Evolutionary conservation across 2,113 vertebrate genomes (phyloP).

Genomic region (Charina bottae): DNA sequence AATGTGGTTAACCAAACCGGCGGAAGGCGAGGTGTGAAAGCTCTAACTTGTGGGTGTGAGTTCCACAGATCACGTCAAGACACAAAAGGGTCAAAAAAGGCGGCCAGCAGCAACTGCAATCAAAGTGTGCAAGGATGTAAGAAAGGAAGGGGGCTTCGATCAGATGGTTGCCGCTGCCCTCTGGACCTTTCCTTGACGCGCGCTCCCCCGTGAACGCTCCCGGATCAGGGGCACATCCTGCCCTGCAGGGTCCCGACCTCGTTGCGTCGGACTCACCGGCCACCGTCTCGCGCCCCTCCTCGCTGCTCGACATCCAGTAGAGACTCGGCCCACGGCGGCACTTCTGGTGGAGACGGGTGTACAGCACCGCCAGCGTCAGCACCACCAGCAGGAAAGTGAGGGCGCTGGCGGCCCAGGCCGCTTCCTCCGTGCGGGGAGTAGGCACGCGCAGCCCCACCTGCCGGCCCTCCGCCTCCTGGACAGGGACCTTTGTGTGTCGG

Average conservation of each 20-base stretch:
- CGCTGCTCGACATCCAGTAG: constrained; percentile 79
- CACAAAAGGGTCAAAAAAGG: too few relatives aligned
- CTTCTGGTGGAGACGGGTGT: constrained; percentile 79
- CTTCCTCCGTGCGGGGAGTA: constrained; percentile 81
- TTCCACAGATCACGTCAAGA: too few relatives aligned
- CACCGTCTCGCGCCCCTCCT: constrained; percentile 66
- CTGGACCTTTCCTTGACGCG: too few relatives aligned
- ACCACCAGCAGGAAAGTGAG: constrained; percentile 85
- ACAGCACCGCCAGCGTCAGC: constrained; percentile 76
- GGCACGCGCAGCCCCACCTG: constrained; percentile 26
- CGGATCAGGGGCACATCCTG: not conserved
- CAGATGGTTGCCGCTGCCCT: too few relatives aligned
- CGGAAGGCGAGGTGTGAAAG: too few relatives aligned
- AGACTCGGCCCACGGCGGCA: constrained; percentile 82
- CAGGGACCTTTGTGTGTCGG: too few relatives aligned
- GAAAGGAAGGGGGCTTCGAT: too few relatives aligned
- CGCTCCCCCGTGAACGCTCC: not conserved
- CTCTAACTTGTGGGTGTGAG: too few relatives aligned
- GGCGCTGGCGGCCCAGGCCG: constrained; percentile 85
- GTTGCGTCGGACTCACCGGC: constrained; percentile 55
- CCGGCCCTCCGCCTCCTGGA: not conserved
- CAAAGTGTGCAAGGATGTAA: too few relatives aligned
- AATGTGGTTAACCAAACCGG: too few relatives aligned
- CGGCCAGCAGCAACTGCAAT: too few relatives aligned
- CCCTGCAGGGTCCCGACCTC: not conserved